Conservation (phyloP, 2,113 vertebrate species). For the Phylloscopus whistleri region DNA sequence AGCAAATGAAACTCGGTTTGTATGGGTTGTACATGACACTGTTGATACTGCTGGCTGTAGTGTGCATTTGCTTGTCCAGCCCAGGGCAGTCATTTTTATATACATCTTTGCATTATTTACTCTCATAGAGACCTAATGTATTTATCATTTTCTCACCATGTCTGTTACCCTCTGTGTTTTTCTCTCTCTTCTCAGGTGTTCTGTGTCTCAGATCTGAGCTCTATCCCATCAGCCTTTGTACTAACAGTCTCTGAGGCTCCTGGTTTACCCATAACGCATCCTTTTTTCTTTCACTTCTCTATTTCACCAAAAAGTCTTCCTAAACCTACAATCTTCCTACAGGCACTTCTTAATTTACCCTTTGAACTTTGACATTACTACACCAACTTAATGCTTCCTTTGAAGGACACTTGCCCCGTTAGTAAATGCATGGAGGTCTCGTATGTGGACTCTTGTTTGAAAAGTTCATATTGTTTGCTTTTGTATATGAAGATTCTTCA, state of each 20-base stretch:
- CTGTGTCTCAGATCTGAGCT: conserved; percentile 87
- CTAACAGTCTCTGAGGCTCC: conserved; percentile 86
- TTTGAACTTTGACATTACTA: conserved; percentile 69
- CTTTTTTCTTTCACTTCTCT: conserved; percentile 79
- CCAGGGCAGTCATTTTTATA: conserved; percentile 67
- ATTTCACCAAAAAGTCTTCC: conserved; percentile 78
- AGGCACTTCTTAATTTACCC: conserved; percentile 74
- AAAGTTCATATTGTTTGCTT: conserved; percentile 71
- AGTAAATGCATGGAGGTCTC: conserved; percentile 75
- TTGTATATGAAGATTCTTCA: conserved; percentile 75
- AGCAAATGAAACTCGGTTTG: background rate
- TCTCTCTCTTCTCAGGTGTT: conserved; percentile 92
- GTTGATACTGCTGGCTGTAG: background rate
- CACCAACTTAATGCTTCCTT: conserved; percentile 69
- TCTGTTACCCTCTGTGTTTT: conserved; percentile 81
- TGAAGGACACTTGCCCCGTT: conserved; percentile 66
- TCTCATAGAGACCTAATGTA: conserved; percentile 74
- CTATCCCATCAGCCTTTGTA: conserved; percentile 88
- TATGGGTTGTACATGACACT: background rate
- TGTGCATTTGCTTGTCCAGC: conserved; percentile 1
- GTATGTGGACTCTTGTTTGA: conserved; percentile 67
- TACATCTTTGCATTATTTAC: conserved; percentile 73
- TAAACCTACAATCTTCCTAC: conserved; percentile 78
- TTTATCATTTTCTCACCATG: conserved; percentile 79
- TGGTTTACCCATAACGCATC: conserved; percentile 81